A percentile compares a stretch with the other conserved stretches of the same genome.
Evolutionary conservation across 2,113 vertebrate genomes (phyloP).

Genomic region (Sula dactylatra): DNA sequence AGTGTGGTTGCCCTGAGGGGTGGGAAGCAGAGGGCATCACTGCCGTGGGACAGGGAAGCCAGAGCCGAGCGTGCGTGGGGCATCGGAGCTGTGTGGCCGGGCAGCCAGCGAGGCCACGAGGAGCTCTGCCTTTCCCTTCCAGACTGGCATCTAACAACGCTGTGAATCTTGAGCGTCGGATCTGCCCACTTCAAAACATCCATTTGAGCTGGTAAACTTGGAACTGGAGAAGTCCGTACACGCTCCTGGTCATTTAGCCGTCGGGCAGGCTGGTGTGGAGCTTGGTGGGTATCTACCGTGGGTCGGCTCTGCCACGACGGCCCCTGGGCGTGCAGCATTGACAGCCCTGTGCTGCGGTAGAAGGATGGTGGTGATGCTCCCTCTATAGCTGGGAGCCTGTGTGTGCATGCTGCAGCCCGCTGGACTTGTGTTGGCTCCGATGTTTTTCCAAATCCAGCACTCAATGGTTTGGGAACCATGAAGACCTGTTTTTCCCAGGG

Average conservation of each 20-base stretch:
- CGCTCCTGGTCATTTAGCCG: rapidly evolving
- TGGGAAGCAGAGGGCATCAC: background rate
- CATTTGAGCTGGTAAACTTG: too few species aligned
- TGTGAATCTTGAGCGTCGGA: background rate
- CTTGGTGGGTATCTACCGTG: background rate
- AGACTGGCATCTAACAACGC: background rate
- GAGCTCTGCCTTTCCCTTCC: background rate
- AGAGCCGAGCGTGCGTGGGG: background rate
- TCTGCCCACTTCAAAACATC: background rate
- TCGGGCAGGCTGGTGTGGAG: background rate
- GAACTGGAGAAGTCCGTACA: rapidly evolving
- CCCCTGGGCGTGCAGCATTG: background rate
- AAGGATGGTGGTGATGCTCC: background rate
- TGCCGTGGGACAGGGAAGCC: background rate
- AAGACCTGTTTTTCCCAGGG: background rate
- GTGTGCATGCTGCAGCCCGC: rapidly evolving
- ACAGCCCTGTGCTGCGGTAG: rapidly evolving
- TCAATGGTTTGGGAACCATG: rapidly evolving
- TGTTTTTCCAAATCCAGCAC: background rate
- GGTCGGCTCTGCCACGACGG: rapidly evolving
- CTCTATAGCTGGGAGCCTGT: background rate
- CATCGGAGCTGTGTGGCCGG: background rate
- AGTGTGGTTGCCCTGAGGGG: background rate
- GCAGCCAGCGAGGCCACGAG: background rate
- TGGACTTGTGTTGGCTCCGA: rapidly evolving